A percentile compares a stretch with the other conserved stretches of the same genome.
phyloP scores from a whole-genome alignment of 2,113 vertebrate species.

The Circaetus gallicus region DNA sequence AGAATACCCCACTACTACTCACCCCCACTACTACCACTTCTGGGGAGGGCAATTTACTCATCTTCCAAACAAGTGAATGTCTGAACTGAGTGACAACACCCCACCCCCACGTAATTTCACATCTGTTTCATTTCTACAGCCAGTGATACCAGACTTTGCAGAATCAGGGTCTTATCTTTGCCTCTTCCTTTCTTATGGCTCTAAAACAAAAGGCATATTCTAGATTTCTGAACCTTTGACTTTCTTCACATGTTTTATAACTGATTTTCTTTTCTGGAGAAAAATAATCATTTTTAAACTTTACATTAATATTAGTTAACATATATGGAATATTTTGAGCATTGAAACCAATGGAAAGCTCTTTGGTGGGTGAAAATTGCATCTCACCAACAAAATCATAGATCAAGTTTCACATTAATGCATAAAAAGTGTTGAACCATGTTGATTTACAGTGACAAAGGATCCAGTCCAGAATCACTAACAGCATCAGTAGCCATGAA shows the following conservation, averaged over 20 bases:
- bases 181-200: background rate
- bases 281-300: background rate
- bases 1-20: background rate
- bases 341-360: background rate
- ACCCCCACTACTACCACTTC: background rate
- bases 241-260: background rate
- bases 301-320: background rate
- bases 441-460: background rate
- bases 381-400: background rate
- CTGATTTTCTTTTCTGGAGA: background rate
- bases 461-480: background rate
- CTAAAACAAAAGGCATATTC: background rate
- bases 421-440: background rate
- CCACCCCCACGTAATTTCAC: background rate
- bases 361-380: background rate
- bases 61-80: background rate
- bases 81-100: background rate
- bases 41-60: background rate
- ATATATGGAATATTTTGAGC: background rate
- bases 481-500: background rate
- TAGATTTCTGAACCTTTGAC: background rate
- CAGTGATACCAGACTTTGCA: background rate
- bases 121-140: background rate
- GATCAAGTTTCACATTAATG: background rate
- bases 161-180: background rate